Evolutionary conservation across 2,888 invertebrate species (phyloP).

Genomic region (Drepanosiphum platanoidis): DNA sequence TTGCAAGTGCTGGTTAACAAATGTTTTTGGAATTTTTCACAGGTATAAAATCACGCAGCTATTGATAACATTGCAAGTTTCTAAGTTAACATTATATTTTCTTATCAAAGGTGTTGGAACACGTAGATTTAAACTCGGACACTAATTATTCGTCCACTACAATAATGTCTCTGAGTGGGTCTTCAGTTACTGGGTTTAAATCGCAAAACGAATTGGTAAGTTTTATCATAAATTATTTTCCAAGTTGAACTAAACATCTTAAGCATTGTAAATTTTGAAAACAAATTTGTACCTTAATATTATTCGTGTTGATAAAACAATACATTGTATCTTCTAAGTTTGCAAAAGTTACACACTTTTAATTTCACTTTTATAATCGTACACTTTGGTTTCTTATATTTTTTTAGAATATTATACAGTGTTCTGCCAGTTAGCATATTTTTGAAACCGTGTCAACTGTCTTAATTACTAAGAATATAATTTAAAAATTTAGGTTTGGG

Average conservation of each 20-base stretch:
- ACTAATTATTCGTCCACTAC: constrained; percentile 67
- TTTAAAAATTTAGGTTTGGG: constrained; percentile 73
- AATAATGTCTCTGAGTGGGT: constrained; percentile 54
- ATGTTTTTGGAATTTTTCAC: constrained; percentile 69
- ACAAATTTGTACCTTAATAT: neutral
- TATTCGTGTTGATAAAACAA: neutral
- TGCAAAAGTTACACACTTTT: too few relatives aligned
- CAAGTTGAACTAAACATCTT: neutral
- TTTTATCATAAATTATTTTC: neutral
- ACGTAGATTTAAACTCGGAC: constrained; percentile 77
- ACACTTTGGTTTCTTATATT: too few relatives aligned
- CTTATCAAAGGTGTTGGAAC: constrained; percentile 73
- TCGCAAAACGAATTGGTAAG: constrained; percentile 48
- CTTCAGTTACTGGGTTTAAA: constrained; percentile 33
- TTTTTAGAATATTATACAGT: too few relatives aligned
- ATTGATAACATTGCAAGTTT: constrained; percentile 70
- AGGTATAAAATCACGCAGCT: constrained; percentile 64
- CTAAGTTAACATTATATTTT: constrained; percentile 63
- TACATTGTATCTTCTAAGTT: neutral
- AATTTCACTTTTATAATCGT: too few relatives aligned
- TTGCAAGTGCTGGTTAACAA: constrained; percentile 71
- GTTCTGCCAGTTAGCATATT: neutral
- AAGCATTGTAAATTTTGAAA: neutral
- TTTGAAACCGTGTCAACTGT: neutral
- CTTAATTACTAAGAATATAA: neutral